Conservation (phyloP, 2,113 vertebrate species). For the Tichodroma muraria region DNA sequence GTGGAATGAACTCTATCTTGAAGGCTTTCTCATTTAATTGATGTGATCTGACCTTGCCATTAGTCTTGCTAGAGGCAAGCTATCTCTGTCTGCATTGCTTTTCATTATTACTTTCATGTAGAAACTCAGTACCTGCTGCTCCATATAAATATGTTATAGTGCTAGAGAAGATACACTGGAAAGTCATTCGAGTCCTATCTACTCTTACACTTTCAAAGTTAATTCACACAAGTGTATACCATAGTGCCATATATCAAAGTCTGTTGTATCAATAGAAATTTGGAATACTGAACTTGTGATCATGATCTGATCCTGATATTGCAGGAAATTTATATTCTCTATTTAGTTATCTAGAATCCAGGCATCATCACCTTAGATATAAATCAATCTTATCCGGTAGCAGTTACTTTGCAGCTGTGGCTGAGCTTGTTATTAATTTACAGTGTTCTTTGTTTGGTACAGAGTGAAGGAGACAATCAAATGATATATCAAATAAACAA, state of each 20-base stretch:
- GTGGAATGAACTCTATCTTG: slow-evolving; percentile 26
- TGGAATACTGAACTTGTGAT: slow-evolving; percentile 20
- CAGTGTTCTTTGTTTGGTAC: neutral
- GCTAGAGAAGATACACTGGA: neutral
- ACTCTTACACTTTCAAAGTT: neutral
- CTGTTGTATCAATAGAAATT: slow-evolving; percentile 41
- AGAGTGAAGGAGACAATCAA: slow-evolving; percentile 46
- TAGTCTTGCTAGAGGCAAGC: slow-evolving; percentile 57
- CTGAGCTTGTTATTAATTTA: slow-evolving; percentile 66
- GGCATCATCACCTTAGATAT: slow-evolving; percentile 20
- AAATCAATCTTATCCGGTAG: slow-evolving; percentile 57
- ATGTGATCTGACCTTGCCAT: slow-evolving; percentile 55
- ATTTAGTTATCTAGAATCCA: slow-evolving; percentile 43
- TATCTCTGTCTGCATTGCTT: slow-evolving; percentile 56
- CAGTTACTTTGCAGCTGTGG: neutral
- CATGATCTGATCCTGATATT: neutral
- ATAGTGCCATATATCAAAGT: slow-evolving; percentile 31
- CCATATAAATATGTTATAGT: slow-evolving; percentile 32
- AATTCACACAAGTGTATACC: neutral
- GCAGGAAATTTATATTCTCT: slow-evolving; percentile 47
- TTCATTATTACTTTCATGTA: slow-evolving; percentile 34
- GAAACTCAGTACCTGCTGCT: slow-evolving; percentile 31
- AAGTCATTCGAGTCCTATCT: slow-evolving; percentile 34
- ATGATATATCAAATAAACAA: slow-evolving; percentile 67
- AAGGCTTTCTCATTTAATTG: slow-evolving; percentile 56